Conservation (phyloP, 2,113 vertebrate genomes). For the Rhabdornis inornatus region DNA sequence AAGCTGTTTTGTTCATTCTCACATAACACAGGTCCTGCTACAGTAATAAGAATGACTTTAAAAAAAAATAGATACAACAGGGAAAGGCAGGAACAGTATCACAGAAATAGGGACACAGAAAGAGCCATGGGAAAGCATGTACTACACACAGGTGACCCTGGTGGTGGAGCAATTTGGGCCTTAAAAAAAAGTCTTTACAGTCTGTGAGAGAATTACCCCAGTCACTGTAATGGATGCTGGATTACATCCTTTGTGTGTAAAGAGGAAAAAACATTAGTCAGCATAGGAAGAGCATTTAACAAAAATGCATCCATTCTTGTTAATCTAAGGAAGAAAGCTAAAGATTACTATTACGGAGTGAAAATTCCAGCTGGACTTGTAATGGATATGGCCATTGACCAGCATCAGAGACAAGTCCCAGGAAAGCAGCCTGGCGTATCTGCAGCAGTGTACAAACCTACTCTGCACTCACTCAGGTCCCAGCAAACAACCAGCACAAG, state of each 20-base stretch:
- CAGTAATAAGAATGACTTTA: not conserved
- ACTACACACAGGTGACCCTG: not conserved
- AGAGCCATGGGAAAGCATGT: not conserved
- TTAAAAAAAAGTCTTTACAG: not conserved
- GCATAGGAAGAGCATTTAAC: not conserved
- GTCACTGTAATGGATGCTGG: not conserved
- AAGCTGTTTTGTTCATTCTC: not conserved
- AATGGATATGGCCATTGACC: not conserved
- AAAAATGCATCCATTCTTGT: not conserved
- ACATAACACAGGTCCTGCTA: not conserved
- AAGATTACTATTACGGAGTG: not conserved
- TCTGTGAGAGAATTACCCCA: not conserved
- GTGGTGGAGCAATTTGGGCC: not conserved
- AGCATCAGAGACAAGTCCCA: not conserved
- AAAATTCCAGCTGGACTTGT: conserved; percentile 3
- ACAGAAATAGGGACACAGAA: not conserved
- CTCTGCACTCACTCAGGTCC: not conserved
- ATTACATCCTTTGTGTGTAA: not conserved
- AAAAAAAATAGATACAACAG: not conserved
- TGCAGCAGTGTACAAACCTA: not conserved
- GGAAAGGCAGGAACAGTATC: not conserved
- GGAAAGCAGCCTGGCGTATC: not conserved
- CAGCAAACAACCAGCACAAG: not conserved
- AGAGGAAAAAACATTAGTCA: not conserved
- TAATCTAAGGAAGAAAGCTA: conserved; percentile 3